Evolutionary conservation across 2,797 vertebrate species (phyloP), one percentile per base, ranked within the genome.

Genomic region (Chelon auratus): DNA sequence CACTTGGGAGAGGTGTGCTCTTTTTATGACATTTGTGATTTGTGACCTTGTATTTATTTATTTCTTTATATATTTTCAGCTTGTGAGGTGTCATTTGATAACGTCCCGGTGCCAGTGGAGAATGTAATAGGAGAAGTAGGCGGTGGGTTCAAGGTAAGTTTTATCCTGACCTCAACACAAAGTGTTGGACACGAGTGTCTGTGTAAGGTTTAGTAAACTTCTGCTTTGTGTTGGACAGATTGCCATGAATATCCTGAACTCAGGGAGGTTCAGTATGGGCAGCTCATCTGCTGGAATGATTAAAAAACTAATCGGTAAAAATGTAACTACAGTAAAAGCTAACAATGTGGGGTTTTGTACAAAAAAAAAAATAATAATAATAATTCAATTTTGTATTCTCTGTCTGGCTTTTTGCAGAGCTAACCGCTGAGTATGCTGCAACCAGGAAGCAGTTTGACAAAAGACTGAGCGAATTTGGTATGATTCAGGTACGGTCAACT

Each of bases 241-340:
- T 15, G 97, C 97, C 62, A 95, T 98, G 97, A 98, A 96, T 80
- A 96, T 98, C 86, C 92, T 99, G 5, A 99, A 98, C 89, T 97
- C 95, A 0, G 97, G 97, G 47, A 92, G 97, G 66, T 99, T 99
- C 77, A 97, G 96, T 78, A 99, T 99, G 97, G 98, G 98, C 74
- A 97, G 96, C 13, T 91, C 83, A 0, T 93, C 94, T 56, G 96
- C 97, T 4, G 97, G 97, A 39, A 92, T 99, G 92, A 95, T 99
- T 37, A 99, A 98, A 77, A 99, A 95, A 47, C 61, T 99, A 56
- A 99, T 99, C 9, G 97, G 98, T 99, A 90, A 72, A 90, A 48
- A 33, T n/a, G 12, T 3, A 14, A 3, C 10, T 52, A 3, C 24
- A 26, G 24, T 26, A 26, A 26, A 26, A 26, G 24, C 0, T 26